phyloP scores from a whole-genome alignment of 2,797 vertebrate species.

The Oreonectes daqikongensis region DNA sequence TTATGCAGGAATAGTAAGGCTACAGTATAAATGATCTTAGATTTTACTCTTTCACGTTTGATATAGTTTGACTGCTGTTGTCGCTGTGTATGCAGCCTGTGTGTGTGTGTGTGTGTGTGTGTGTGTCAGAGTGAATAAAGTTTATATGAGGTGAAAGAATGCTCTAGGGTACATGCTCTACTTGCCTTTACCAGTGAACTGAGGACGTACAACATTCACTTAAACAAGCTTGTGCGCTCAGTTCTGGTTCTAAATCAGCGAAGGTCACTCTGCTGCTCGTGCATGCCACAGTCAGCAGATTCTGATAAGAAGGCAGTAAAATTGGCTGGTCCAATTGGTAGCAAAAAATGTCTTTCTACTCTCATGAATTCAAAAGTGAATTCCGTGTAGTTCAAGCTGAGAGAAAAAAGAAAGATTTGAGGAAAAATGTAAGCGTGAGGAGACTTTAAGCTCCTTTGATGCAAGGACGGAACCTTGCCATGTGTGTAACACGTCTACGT shows the following conservation, averaged over 20 bases:
- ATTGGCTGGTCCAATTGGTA: conserved; percentile 40
- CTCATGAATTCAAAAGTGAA: conserved; percentile 44
- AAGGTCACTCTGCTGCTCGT: conserved; percentile 21
- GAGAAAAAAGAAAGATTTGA: conserved; percentile 36
- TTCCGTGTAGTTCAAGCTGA: conserved; percentile 35
- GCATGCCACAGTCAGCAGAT: conserved; percentile 33
- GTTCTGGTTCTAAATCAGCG: conserved; percentile 40
- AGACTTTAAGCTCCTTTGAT: conserved; percentile 36
- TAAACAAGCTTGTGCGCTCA: conserved; percentile 31
- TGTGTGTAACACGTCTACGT: background rate
- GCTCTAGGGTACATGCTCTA: conserved; percentile 28
- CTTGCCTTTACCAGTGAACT: conserved; percentile 41
- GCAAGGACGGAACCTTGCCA: conserved; percentile 30
- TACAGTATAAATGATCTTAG: background rate
- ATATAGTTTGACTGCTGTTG: conserved; percentile 14
- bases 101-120: background rate
- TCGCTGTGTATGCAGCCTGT: conserved; percentile 9
- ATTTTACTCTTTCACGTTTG: background rate
- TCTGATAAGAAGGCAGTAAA: conserved; percentile 21
- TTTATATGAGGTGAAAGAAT: conserved; percentile 25
- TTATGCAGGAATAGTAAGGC: background rate
- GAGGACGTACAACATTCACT: conserved; percentile 28
- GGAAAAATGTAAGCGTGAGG: conserved; percentile 30
- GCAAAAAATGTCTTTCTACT: conserved; percentile 22
- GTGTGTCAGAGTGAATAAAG: conserved; percentile 26